Percentiles rank a stretch among this genome's conserved stretches.
Evolutionary conservation across 1,140 invertebrate genomes (phyloP).

Genomic region (Drosophila guanche): DNA sequence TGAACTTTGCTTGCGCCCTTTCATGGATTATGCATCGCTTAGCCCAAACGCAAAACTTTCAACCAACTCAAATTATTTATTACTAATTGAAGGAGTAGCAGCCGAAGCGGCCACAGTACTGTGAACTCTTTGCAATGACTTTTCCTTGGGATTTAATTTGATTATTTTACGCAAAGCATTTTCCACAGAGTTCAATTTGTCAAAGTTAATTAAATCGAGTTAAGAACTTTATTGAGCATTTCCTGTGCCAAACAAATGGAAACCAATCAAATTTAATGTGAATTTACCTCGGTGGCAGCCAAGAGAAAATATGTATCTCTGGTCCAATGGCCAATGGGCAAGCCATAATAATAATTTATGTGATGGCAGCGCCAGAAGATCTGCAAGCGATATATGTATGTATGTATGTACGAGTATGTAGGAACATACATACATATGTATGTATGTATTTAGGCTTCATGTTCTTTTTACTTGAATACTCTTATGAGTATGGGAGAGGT

Average conservation of each 20-base stretch:
- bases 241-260: conserved; percentile 53
- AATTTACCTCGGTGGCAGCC: conserved; percentile 11
- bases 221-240: conserved; percentile 60
- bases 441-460: background rate
- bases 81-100: conserved; percentile 51
- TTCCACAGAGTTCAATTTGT: conserved; percentile 53
- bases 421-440: background rate
- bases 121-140: conserved; percentile 27
- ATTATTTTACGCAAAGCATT: conserved; percentile 36
- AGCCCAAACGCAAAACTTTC: conserved; percentile 40
- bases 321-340: conserved; percentile 44
- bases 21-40: conserved; percentile 49
- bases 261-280: conserved; percentile 66
- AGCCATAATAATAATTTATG: conserved; percentile 78
- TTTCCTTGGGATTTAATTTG: conserved; percentile 29
- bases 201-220: conserved; percentile 58
- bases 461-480: conserved; percentile 5
- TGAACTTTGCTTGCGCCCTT: conserved; percentile 42
- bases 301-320: conserved; percentile 33
- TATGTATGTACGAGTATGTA: conserved; percentile 21
- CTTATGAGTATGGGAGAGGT: background rate
- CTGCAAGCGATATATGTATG: conserved; percentile 69
- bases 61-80: conserved; percentile 55
- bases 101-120: background rate
- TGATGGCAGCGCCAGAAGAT: conserved; percentile 63